Conservation (phyloP, 2,113 vertebrate genomes). For the Halichoeres trimaculatus region DNA sequence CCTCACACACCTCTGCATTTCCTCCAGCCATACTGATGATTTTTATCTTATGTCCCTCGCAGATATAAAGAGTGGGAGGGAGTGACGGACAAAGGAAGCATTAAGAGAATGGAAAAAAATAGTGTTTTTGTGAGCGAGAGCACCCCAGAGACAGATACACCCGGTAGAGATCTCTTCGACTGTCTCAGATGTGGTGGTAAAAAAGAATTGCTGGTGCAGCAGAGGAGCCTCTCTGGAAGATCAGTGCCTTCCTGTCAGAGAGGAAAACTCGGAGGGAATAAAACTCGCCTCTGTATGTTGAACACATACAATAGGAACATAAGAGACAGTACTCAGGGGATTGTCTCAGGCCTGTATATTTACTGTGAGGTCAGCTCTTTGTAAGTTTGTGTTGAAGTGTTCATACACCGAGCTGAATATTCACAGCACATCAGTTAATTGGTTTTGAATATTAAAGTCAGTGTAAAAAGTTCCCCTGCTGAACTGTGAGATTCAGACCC, state of each 20-base stretch:
- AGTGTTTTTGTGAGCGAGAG: conserved; percentile 17
- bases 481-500: conserved; percentile 4
- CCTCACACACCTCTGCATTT: conserved; percentile 24
- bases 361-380: background rate
- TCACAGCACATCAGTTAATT: conserved; percentile 18
- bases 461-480: background rate
- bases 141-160: conserved; percentile 37
- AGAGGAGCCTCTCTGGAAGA: conserved; percentile 28
- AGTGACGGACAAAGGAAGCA: conserved; percentile 1
- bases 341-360: background rate
- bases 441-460: background rate
- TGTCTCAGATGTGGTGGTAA: conserved; percentile 44
- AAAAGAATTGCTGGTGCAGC: conserved; percentile 39
- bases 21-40: conserved; percentile 41
- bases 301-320: conserved; percentile 15
- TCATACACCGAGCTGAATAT: background rate
- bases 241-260: conserved; percentile 7
- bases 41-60: conserved; percentile 45
- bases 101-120: background rate
- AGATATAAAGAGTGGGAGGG: conserved; percentile 38
- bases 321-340: background rate
- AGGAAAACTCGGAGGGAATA: conserved; percentile 14
- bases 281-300: conserved; percentile 33
- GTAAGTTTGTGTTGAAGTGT: background rate
- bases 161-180: conserved; percentile 24